Evolutionary conservation across 2,888 invertebrate species (phyloP), one percentile per base, ranked within the genome.

Genomic region (Caenorhabditis angaria): DNA sequence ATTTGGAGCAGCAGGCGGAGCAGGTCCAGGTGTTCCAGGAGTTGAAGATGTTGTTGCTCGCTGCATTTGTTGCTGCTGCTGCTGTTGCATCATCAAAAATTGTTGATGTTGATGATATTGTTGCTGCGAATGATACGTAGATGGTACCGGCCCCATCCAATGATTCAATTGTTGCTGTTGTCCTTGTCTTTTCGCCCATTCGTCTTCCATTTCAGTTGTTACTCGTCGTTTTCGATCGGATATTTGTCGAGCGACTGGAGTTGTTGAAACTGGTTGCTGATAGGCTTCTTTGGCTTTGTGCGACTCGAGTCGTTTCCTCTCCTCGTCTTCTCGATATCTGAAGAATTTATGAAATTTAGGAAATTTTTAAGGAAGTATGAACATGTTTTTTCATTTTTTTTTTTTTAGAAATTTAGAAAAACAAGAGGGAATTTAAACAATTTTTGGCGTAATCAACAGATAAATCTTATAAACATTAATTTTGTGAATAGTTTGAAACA

Each of bases 81-180:
- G 50, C 24, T 50, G 50, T 8, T 41, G 41, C 54, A 54, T 54
- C 27, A 54, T 54, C 54, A 54, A 27, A 18, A 27, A 25, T 14
- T 54, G 54, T 27, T 54, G 50, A 3, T 50, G 55, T 22, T 6
- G 51, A 6, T 51, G 51, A 8, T 51, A 14, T 51, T 51, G 51
- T 20, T 51, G 51, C 4, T 51, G 22, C 8, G 5, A 32, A 32
- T 5, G 6, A 8, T 5, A 8, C 6, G 32, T 12, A 32, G 12
- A 5, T 18, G 41, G 41, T 12, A 18, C 14, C 18, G 41, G 41
- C 10, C 41, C 41, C 41, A 41, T 41, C 51, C 25, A 25, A 51
- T 51, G 25, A 25, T 22, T 25, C 51, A 25, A 8, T 25, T 51
- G 51, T 51, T 51, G 51, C 2, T 51, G 51, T 25, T 51, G 51